Conservation (phyloP, 2,888 invertebrate species). For the Chrysina gloriosa region DNA sequence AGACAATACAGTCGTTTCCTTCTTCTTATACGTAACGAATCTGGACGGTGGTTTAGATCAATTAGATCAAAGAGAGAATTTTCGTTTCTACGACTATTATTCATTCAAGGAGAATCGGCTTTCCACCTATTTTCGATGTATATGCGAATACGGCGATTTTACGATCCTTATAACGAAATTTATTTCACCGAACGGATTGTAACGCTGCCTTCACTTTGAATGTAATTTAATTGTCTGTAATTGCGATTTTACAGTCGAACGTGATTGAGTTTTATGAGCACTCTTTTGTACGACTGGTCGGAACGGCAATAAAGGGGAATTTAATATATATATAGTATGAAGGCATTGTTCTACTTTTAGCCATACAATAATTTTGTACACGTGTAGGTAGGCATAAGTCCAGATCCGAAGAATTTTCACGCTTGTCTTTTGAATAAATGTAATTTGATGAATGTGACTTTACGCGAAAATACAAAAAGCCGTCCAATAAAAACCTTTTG, state of each 20-base stretch:
- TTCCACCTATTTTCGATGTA: no score
- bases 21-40: no score
- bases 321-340: constrained; percentile 21
- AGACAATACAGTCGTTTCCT: no score
- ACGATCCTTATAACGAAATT: constrained; percentile 1
- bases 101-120: no score
- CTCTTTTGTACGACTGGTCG: neutral
- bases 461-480: neutral
- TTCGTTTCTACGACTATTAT: no score
- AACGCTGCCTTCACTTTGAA: neutral
- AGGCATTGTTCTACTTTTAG: constrained; percentile 23
- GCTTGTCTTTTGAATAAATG: no score
- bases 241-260: constrained; percentile 28
- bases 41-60: no score
- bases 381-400: neutral
- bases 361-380: constrained; percentile 11
- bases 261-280: constrained; percentile 20
- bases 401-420: no score
- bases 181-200: neutral
- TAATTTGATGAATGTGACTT: neutral
- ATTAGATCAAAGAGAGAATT: no score
- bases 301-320: constrained; percentile 11
- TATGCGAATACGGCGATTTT: no score
- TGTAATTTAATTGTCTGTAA: constrained; percentile 23
- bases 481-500: no score